Evolutionary conservation across 1,140 invertebrate species (phyloP).

Genomic region (Papilio dardanus): DNA sequence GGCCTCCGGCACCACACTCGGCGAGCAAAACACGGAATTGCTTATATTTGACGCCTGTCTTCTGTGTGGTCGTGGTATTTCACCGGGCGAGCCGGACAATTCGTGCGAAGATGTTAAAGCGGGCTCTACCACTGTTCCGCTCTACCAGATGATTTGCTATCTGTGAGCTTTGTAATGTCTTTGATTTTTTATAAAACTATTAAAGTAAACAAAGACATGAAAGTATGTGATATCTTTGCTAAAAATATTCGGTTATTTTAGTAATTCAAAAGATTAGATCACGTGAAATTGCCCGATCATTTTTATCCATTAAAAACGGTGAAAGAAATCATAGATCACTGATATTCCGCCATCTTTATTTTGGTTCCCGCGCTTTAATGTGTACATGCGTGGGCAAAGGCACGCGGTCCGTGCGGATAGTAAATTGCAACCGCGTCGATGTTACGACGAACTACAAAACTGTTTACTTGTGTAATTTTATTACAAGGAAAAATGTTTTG

Average conservation of each 20-base stretch:
- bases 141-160: too few relatives aligned
- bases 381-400: constrained; percentile 37
- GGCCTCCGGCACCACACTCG: too few relatives aligned
- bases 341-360: constrained; percentile 40
- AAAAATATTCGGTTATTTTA: background rate
- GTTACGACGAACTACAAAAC: constrained; percentile 6
- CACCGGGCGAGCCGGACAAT: too few relatives aligned
- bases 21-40: too few relatives aligned
- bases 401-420: background rate
- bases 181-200: too few relatives aligned
- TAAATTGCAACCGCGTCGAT: constrained; percentile 17
- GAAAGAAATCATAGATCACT: constrained; percentile 17
- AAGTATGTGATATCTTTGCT: too few relatives aligned
- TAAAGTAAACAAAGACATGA: too few relatives aligned
- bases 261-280: background rate
- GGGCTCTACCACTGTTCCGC: too few relatives aligned
- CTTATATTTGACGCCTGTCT: too few relatives aligned
- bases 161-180: too few relatives aligned
- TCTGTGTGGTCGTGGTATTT: too few relatives aligned
- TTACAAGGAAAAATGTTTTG: constrained; percentile 21
- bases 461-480: constrained; percentile 31
- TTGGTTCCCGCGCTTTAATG: constrained; percentile 37
- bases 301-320: background rate
- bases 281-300: background rate
- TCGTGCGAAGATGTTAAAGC: too few relatives aligned